Conservation (phyloP, 2,113 vertebrate species). For the Saguinus midas region DNA sequence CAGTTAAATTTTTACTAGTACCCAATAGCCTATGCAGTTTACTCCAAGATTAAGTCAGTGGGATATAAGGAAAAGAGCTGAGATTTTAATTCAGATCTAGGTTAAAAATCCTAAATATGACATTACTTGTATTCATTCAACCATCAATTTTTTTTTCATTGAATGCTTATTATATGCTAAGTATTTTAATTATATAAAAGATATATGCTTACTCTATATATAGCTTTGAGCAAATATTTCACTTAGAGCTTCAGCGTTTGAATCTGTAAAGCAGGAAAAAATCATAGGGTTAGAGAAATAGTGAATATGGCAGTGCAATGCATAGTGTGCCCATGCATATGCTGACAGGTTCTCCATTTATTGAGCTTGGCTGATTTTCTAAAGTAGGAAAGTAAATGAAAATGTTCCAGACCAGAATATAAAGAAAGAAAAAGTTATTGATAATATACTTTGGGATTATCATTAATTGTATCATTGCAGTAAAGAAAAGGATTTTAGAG, state of each 20-base stretch:
- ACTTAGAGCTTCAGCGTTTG: not conserved
- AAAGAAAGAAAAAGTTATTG: not conserved
- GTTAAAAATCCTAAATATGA: not conserved
- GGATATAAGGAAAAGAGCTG: not conserved
- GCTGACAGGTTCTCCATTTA: not conserved
- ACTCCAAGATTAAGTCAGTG: not conserved
- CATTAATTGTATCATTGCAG: not conserved
- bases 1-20: not conserved
- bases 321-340: too few species aligned
- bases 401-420: not conserved
- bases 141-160: not conserved
- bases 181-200: not conserved
- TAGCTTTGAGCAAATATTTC: not conserved
- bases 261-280: not conserved
- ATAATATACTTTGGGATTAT: not conserved
- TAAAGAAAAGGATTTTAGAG: not conserved
- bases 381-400: not conserved
- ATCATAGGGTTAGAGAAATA: not conserved
- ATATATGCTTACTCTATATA: not conserved
- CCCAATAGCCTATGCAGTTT: not conserved
- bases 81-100: not conserved
- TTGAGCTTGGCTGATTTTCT: not conserved
- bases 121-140: not conserved
- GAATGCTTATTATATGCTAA: not conserved
- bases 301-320: not conserved